phyloP scores from a whole-genome alignment of 2,888 invertebrate species.

The Ptilodon capucinus region DNA sequence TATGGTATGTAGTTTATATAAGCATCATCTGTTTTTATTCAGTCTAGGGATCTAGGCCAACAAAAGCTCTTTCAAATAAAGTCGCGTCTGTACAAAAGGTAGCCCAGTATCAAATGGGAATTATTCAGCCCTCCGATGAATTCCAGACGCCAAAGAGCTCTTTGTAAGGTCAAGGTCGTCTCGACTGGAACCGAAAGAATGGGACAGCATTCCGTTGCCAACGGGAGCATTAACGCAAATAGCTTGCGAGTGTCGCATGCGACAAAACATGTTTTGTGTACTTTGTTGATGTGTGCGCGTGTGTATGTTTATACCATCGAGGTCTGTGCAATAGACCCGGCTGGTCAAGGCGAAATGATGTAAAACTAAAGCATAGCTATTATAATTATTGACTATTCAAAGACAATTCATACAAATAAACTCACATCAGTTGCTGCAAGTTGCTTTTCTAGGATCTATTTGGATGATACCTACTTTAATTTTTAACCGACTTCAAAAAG shows the following conservation, averaged over 20 bases:
- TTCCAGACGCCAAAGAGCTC: slow-evolving; percentile 8
- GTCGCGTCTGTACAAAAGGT: slow-evolving; percentile 10
- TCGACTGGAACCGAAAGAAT: slow-evolving; percentile 20
- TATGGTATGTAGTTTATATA: no score
- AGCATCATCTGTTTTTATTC: no score
- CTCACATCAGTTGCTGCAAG: no score
- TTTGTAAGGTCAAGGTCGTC: slow-evolving; percentile 24
- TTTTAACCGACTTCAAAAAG: no score
- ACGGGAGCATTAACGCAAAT: slow-evolving; percentile 24
- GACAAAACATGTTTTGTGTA: slow-evolving; percentile 21
- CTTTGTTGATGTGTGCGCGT: slow-evolving; percentile 7
- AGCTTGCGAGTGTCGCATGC: slow-evolving; percentile 27
- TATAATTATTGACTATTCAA: no score
- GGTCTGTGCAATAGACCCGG: neutral
- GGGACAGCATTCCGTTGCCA: slow-evolving; percentile 24
- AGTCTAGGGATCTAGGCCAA: neutral
- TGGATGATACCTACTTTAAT: no score
- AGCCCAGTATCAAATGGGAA: slow-evolving; percentile 9
- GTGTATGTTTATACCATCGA: neutral
- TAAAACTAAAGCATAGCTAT: neutral
- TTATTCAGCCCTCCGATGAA: slow-evolving; percentile 10
- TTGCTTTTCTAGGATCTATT: no score
- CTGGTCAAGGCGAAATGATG: slow-evolving; percentile 1
- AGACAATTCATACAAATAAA: no score
- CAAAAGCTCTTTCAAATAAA: slow-evolving; percentile 4